phyloP scores from a whole-genome alignment of 1,140 invertebrate genomes.

The Neodiprion lecontei region DNA sequence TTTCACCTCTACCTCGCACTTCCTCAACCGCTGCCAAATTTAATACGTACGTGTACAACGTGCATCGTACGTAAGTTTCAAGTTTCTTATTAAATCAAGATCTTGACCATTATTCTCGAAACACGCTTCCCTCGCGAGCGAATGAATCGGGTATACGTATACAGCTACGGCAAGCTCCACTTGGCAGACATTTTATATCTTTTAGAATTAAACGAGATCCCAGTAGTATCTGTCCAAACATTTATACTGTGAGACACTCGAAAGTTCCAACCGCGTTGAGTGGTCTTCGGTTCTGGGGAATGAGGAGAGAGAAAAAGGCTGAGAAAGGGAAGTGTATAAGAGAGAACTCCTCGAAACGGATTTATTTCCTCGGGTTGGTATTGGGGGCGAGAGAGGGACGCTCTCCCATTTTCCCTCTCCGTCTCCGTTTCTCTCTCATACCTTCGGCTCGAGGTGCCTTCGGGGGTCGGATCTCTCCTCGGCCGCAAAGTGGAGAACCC shows the following conservation, averaged over 20 bases:
- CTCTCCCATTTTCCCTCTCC: neutral
- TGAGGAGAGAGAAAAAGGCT: slow-evolving; percentile 17
- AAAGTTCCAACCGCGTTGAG: neutral
- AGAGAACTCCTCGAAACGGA: slow-evolving; percentile 23
- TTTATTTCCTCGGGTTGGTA: slow-evolving; percentile 22
- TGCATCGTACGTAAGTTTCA: too few relatives aligned
- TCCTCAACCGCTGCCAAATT: neutral
- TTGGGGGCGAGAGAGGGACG: neutral
- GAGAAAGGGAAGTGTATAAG: slow-evolving; percentile 20
- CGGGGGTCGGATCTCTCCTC: neutral
- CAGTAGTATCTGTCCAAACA: slow-evolving; percentile 3
- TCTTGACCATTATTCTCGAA: too few relatives aligned
- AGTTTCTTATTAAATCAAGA: too few relatives aligned
- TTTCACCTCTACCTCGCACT: neutral
- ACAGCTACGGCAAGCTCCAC: neutral
- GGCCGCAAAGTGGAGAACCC: neutral
- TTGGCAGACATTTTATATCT: neutral
- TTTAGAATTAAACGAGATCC: neutral
- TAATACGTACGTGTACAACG: too few relatives aligned
- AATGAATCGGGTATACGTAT: too few relatives aligned
- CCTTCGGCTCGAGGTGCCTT: neutral
- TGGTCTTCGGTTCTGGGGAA: neutral
- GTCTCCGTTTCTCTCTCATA: neutral
- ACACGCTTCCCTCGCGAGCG: too few relatives aligned
- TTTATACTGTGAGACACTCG: neutral